Conservation (phyloP, 2,888 invertebrate genomes). For the Euclidia mi region DNA sequence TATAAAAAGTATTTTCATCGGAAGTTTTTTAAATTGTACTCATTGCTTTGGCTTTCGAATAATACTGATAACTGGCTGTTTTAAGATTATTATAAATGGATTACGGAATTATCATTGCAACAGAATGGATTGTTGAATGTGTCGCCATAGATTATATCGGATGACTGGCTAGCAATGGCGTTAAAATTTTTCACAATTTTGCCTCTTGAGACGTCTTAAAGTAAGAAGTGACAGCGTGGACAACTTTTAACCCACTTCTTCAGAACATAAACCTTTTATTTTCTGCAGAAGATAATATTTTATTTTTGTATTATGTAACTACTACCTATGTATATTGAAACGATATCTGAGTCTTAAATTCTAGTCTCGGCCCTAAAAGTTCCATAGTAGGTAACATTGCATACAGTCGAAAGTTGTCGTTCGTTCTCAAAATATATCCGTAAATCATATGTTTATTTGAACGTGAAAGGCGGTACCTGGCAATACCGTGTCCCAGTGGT, state of each 20-base stretch:
- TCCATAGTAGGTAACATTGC: constrained; percentile 31
- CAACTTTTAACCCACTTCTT: neutral
- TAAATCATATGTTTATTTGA: constrained; percentile 73
- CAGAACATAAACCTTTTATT: neutral
- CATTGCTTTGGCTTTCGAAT: neutral
- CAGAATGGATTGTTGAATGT: neutral
- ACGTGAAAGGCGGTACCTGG: constrained; percentile 65
- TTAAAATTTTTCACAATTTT: constrained; percentile 9
- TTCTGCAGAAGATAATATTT: too few species aligned
- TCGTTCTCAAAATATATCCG: constrained; percentile 62
- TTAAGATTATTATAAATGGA: constrained; percentile 4
- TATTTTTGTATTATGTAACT: neutral
- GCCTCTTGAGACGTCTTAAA: neutral
- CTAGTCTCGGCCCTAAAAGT: constrained; percentile 4
- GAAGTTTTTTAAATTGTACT: too few species aligned
- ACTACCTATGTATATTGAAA: too few species aligned
- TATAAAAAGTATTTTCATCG: neutral
- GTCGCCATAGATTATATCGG: constrained; percentile 10
- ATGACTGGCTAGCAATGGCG: constrained; percentile 1
- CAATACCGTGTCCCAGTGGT: constrained; percentile 59
- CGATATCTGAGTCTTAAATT: neutral
- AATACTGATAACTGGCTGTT: neutral
- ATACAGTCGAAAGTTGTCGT: constrained; percentile 43
- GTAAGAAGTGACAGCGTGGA: constrained; percentile 7
- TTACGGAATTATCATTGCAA: neutral